A percentile compares a stretch with the other conserved stretches of the same genome.
phyloP scores from a whole-genome alignment of 2,797 vertebrate species.

The Hoplostethus mediterraneus region DNA sequence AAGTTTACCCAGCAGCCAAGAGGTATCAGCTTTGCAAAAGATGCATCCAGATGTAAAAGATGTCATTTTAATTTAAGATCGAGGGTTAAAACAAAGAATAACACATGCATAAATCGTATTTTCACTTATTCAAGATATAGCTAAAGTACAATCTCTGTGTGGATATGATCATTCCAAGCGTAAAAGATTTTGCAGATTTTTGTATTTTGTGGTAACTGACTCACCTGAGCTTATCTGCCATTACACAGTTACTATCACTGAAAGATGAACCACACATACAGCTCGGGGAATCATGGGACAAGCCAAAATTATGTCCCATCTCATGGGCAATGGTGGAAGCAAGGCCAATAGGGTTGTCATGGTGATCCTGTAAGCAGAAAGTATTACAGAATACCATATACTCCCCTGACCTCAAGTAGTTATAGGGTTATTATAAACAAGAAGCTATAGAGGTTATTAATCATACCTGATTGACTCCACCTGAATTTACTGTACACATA shows the following conservation, averaged over 20 bases:
- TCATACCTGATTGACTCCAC: constrained; percentile 91
- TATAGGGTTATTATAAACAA: neutral
- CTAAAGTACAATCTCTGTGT: neutral
- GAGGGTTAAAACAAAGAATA: neutral
- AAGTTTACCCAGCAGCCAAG: neutral
- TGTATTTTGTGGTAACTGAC: constrained; percentile 7
- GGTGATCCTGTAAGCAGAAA: constrained; percentile 87
- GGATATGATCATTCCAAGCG: neutral
- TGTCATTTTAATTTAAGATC: too few species aligned
- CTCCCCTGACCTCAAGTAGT: neutral
- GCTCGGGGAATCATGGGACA: constrained; percentile 87
- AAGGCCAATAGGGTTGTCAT: constrained; percentile 81
- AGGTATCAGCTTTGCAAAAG: neutral
- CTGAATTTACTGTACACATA: constrained; percentile 88
- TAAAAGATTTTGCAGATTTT: neutral
- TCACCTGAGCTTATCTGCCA: constrained; percentile 87
- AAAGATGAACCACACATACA: constrained; percentile 81
- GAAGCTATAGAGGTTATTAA: neutral
- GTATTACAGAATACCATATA: neutral
- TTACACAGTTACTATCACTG: constrained; percentile 84
- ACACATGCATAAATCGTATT: neutral
- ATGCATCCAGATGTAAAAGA: neutral
- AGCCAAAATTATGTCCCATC: constrained; percentile 95
- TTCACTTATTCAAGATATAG: neutral
- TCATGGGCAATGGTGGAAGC: constrained; percentile 94